Base-by-base conservation (phyloP, 2,888 invertebrate genomes). In the Rhingia rostrata region DNA sequence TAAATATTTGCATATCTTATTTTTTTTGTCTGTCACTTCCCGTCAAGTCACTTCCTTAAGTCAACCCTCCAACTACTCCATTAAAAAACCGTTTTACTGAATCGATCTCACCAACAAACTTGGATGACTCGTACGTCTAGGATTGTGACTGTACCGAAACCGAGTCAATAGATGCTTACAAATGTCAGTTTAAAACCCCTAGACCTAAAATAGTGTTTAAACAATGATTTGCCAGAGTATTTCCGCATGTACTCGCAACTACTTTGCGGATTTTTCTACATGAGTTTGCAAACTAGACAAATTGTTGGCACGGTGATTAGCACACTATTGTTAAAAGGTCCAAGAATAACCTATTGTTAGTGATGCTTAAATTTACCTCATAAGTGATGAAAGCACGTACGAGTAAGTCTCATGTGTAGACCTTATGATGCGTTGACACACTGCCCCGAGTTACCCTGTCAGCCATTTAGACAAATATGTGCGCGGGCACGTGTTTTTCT, bases 291-390 rank as follows among this genome's bases (percentile, higher is more conserved):
- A 79, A 74, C 74, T 66, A 79, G 47, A 66, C 56, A 79, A 70
- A 78, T 63, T 77, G 47, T 58, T 73, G 51, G 37, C 64, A 22
- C 41, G 41, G 33, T 80, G 58, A 85, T 85, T 85, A 85, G 80
- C 85, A 58, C 30, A 3, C 45, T 56, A 81, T 85, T 85, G 85
- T 85, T 74, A 66, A 72, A 67, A 67, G 60, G 47, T 56, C 43
- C 22, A 39, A 72, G 33, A 73, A 64, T n/a, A 70, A 45, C 56
- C 63, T 37, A 60, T 77, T 70, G 37, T 58, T 3, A 7, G 78
- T 37, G 35, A 58, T 39, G 30, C 33, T 60, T 43, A 53, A 70
- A 51, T 54, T 6, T 64, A 33, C 22, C 39, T 51, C 32, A 30
- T 63, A 64, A 10, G 14, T 10, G 63, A 49, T 49, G 66, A 58